These are phyloP conservation scores for Callorhinus ursinus DNA, from an alignment of 2,113 vertebrate genomes.

Conservation along the genomic window DNA sequence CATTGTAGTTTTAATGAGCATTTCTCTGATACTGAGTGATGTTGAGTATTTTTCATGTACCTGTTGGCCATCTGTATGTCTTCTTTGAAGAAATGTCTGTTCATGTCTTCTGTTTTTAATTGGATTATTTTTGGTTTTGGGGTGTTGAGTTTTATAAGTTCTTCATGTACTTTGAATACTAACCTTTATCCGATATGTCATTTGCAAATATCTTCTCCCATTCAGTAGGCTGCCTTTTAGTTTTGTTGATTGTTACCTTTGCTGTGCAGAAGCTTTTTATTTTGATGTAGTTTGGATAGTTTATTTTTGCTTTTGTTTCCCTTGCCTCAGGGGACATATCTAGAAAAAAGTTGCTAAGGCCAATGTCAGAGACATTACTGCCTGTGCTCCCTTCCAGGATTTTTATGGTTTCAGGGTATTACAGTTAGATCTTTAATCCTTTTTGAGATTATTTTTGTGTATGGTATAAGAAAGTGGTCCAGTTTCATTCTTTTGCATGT, in stretches of 20 bases:
- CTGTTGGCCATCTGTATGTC: neutral
- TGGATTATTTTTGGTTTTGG: neutral
- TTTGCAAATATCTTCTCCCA: neutral
- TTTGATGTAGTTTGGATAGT: neutral
- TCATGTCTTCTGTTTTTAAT: neutral
- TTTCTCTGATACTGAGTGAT: neutral
- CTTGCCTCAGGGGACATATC: neutral
- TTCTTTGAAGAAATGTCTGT: neutral
- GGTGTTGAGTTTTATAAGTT: neutral
- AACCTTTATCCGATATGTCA: neutral
- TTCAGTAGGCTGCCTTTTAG: neutral
- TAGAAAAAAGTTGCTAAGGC: neutral
- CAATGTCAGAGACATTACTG: neutral
- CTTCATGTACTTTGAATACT: neutral
- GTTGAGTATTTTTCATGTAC: neutral
- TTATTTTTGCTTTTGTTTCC: neutral
- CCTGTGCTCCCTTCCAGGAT: neutral
- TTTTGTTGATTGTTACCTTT: neutral
- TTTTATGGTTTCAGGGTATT: neutral
- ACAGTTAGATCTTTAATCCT: neutral
- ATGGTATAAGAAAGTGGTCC: neutral
- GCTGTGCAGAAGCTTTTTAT: neutral
- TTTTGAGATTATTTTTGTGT: neutral
- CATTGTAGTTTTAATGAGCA: neutral
- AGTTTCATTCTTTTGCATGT: neutral